Conservation (phyloP, 1,140 invertebrate genomes). For the Cydia pomonella region DNA sequence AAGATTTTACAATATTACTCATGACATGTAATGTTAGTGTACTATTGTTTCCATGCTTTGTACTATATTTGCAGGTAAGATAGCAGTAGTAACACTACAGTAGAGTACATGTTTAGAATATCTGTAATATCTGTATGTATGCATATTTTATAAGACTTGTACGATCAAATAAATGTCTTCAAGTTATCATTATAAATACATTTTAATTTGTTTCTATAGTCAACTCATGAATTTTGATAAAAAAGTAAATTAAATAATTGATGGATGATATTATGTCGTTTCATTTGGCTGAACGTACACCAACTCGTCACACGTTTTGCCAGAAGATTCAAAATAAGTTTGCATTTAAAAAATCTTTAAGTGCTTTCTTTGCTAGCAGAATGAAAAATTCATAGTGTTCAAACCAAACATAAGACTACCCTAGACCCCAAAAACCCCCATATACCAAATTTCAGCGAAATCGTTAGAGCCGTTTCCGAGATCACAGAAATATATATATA, state of each 20-base stretch:
- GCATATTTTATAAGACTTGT: constrained; percentile 30
- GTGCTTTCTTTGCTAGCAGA: too few relatives aligned
- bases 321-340: neutral
- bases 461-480: too few relatives aligned
- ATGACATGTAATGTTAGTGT: constrained; percentile 32
- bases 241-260: constrained; percentile 32
- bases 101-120: constrained; percentile 28
- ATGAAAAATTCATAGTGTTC: too few relatives aligned
- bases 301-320: neutral
- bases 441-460: too few relatives aligned
- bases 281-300: neutral
- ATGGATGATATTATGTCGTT: constrained; percentile 11
- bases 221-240: constrained; percentile 32
- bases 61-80: constrained; percentile 2
- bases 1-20: constrained; percentile 23
- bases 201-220: constrained; percentile 24
- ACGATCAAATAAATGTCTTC: constrained; percentile 31
- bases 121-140: constrained; percentile 26
- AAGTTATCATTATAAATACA: constrained; percentile 4
- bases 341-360: too few relatives aligned
- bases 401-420: too few relatives aligned
- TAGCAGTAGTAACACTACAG: constrained; percentile 10
- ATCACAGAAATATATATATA: too few relatives aligned
- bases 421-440: too few relatives aligned
- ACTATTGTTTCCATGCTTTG: constrained; percentile 29